Evolutionary conservation across 1,140 invertebrate genomes (phyloP).

Genomic region (Cecropterus lyciades): DNA sequence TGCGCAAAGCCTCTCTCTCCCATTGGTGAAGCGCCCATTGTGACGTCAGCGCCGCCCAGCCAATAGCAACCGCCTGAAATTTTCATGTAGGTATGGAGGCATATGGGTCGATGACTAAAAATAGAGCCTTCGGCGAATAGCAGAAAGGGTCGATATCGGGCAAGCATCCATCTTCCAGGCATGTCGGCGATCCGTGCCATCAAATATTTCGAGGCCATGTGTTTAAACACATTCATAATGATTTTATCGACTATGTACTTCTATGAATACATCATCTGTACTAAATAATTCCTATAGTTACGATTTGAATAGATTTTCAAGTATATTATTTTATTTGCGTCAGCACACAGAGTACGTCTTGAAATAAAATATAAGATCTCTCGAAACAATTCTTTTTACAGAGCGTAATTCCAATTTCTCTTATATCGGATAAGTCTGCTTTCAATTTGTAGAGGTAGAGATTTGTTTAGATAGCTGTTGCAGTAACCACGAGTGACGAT

Average conservation of each 20-base stretch:
- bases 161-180: conserved; percentile 16
- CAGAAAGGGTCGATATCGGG: conserved; percentile 56
- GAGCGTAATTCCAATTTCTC: conserved; percentile 4
- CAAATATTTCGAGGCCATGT: conserved; percentile 1
- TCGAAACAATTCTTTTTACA: not conserved
- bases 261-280: not conserved
- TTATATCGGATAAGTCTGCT: not conserved
- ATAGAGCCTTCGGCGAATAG: conserved; percentile 61
- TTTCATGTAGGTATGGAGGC: conserved; percentile 75
- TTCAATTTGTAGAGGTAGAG: not conserved
- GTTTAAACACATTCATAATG: conserved; percentile 10
- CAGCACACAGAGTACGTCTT: not conserved
- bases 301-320: too few relatives aligned
- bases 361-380: not conserved
- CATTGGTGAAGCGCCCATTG: conserved; percentile 52
- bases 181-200: not conserved
- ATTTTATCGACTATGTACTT: conserved; percentile 9
- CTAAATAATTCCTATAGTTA: too few relatives aligned
- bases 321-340: not conserved
- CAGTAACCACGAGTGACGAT: not conserved
- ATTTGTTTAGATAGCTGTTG: not conserved
- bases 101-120: conserved; percentile 76
- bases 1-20: conserved; percentile 55
- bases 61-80: conserved; percentile 70
- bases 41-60: conserved; percentile 65